phyloP scores from a whole-genome alignment of 2,888 invertebrate genomes.

The Drosophila infuscata region DNA sequence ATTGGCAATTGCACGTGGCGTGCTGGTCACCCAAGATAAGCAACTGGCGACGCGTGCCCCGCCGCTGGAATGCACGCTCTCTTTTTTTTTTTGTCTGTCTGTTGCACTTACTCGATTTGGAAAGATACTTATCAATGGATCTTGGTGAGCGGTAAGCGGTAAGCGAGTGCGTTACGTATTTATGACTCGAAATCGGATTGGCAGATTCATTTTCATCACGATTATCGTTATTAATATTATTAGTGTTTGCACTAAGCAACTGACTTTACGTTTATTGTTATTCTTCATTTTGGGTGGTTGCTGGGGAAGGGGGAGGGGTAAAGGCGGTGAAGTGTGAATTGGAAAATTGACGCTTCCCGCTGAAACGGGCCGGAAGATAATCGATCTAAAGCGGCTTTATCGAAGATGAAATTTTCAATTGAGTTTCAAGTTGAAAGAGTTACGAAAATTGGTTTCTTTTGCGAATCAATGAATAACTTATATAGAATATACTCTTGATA shows the following conservation, averaged over 20 bases:
- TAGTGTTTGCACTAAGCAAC: slow-evolving; percentile 60
- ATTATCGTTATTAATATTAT: slow-evolving; percentile 78
- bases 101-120: slow-evolving; percentile 14
- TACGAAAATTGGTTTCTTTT: neutral
- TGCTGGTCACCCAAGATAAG: slow-evolving; percentile 85
- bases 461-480: neutral
- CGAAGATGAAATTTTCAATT: neutral
- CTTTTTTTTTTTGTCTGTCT: slow-evolving; percentile 12
- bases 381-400: slow-evolving; percentile 32
- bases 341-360: slow-evolving; percentile 52
- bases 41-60: slow-evolving; percentile 78
- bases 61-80: slow-evolving; percentile 29
- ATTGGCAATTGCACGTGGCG: slow-evolving; percentile 66
- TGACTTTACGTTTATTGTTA: slow-evolving; percentile 40
- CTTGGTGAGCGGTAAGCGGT: slow-evolving; percentile 13
- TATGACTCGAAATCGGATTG: slow-evolving; percentile 73
- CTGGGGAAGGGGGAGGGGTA: too few relatives aligned
- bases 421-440: neutral
- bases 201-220: slow-evolving; percentile 58
- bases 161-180: slow-evolving; percentile 52
- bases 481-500: neutral
- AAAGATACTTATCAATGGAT: slow-evolving; percentile 39
- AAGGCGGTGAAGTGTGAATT: slow-evolving; percentile 60
- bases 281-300: neutral
- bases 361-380: slow-evolving; percentile 11